Percentiles rank a stretch among this genome's conserved stretches.
These are phyloP conservation scores for Apotomis turbidana DNA, from an alignment of 2,888 invertebrate species.

Conservation along the genomic window DNA sequence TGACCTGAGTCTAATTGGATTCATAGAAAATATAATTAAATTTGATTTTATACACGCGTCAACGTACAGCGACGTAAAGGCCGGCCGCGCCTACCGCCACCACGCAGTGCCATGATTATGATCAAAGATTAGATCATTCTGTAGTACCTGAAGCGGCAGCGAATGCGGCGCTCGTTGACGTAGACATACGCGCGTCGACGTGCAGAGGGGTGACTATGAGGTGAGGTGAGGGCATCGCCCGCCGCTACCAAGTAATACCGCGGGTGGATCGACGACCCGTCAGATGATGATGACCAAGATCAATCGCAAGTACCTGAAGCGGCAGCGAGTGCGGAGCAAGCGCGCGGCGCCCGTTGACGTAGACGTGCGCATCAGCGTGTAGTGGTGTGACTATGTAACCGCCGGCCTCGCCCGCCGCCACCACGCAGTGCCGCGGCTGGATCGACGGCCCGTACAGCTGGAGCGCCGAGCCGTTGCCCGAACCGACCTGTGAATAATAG, in stretches of 20 bases:
- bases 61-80: slow-evolving; percentile 96
- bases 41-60: slow-evolving; percentile 84
- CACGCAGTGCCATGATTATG: slow-evolving; percentile 90
- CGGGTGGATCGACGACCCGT: too few species aligned
- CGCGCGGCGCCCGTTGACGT: slow-evolving; percentile 96
- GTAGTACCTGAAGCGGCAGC: too few species aligned
- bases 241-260: too few species aligned
- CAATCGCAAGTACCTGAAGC: slow-evolving; percentile 85
- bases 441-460: slow-evolving; percentile 95
- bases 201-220: too few species aligned
- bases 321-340: slow-evolving; percentile 96
- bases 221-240: too few species aligned
- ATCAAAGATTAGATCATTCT: too few species aligned
- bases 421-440: slow-evolving; percentile 97
- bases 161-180: too few species aligned
- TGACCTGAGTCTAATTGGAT: too few species aligned
- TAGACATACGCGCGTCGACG: too few species aligned
- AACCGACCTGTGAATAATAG: slow-evolving; percentile 83
- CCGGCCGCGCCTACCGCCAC: slow-evolving; percentile 96
- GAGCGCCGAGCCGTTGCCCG: slow-evolving; percentile 90
- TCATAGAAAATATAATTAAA: too few species aligned
- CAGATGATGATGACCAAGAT: too few species aligned
- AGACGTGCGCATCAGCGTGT: slow-evolving; percentile 96
- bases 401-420: slow-evolving; percentile 95
- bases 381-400: slow-evolving; percentile 97